phyloP scores from a whole-genome alignment of 2,888 invertebrate genomes.

The Caenorhabditis angaria region DNA sequence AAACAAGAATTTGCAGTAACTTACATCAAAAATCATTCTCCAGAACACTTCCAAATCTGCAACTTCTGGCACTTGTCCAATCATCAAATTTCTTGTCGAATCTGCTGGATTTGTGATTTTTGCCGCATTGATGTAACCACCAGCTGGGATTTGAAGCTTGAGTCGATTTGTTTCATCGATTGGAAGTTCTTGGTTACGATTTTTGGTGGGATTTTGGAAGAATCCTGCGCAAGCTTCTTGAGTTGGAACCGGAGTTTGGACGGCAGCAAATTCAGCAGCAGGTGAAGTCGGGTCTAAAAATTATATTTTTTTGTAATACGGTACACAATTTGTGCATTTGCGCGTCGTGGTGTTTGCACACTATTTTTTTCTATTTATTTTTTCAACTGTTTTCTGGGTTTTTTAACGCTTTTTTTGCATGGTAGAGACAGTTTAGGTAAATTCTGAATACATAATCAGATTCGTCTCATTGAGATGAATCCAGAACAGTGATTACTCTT shows the following conservation, averaged over 20 bases:
- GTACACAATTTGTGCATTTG: too few relatives aligned
- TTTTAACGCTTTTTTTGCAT: too few relatives aligned
- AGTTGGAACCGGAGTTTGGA: not conserved
- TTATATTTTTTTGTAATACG: not conserved
- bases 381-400: too few relatives aligned
- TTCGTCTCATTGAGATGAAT: too few relatives aligned
- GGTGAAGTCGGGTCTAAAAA: not conserved
- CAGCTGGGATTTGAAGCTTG: slow-evolving; percentile 7
- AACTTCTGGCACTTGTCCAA: not conserved
- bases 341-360: too few relatives aligned
- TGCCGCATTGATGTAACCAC: slow-evolving; percentile 13
- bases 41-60: slow-evolving; percentile 23
- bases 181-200: slow-evolving; percentile 13
- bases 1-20: not conserved
- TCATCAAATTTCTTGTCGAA: not conserved
- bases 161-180: slow-evolving; percentile 17
- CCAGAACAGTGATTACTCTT: too few relatives aligned
- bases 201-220: slow-evolving; percentile 4
- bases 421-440: too few relatives aligned
- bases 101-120: slow-evolving; percentile 11
- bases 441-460: too few relatives aligned
- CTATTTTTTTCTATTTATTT: too few relatives aligned
- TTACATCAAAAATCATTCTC: slow-evolving; percentile 26
- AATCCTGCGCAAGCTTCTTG: not conserved
- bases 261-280: not conserved